These are phyloP conservation scores for Anthophora plumipes DNA, from an alignment of 2,888 invertebrate genomes.

Conservation along the genomic window DNA sequence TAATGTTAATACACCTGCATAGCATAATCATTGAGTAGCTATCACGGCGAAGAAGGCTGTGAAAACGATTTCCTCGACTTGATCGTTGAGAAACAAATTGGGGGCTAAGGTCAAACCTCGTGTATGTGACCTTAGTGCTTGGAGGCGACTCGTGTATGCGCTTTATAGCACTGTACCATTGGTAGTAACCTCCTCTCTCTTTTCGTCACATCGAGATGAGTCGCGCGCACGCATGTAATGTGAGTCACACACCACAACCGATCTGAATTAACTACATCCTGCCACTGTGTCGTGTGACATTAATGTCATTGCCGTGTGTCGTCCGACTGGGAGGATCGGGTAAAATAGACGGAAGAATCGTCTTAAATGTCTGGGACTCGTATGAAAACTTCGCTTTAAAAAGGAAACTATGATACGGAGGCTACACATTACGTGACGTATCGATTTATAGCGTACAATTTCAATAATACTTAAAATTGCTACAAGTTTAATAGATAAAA, in stretches of 20 bases:
- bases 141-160: constrained; percentile 68
- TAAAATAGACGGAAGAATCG: constrained; percentile 70
- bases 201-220: constrained; percentile 56
- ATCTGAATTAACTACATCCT: constrained; percentile 83
- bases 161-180: constrained; percentile 73
- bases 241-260: constrained; percentile 78
- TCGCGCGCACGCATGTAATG: constrained; percentile 66
- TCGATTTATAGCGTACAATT: neutral
- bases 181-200: constrained; percentile 69
- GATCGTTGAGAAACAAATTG: constrained; percentile 70
- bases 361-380: constrained; percentile 51
- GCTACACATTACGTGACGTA: neutral
- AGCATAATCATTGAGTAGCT: constrained; percentile 29
- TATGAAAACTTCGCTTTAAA: constrained; percentile 20
- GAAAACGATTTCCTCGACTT: constrained; percentile 71
- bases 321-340: constrained; percentile 62
- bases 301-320: constrained; percentile 79
- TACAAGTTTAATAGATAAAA: neutral
- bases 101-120: constrained; percentile 78
- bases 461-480: neutral
- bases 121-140: constrained; percentile 70
- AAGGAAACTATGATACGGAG: neutral
- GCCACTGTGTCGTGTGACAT: constrained; percentile 79
- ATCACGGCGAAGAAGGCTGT: constrained; percentile 59
- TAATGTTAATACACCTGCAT: constrained; percentile 24